Percentiles rank a stretch among this genome's conserved stretches.
Conservation (phyloP, 2,888 invertebrate species). For the Idaea aversata region DNA sequence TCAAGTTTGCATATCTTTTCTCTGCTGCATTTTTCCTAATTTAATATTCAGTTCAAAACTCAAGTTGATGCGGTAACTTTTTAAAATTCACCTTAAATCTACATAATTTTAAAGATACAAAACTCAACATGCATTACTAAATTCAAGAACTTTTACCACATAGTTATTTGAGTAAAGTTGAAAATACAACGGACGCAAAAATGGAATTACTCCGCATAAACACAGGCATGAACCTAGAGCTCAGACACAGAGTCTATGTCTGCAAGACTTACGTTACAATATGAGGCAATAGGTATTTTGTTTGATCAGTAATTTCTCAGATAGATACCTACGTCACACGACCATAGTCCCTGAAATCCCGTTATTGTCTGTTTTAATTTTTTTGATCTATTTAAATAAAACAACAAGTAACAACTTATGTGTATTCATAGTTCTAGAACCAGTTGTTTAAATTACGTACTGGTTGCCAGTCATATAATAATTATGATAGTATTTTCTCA, state of each 20-base stretch:
- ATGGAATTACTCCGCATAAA: slow-evolving; percentile 7
- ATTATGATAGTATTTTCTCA: too few species aligned
- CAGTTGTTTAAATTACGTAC: too few species aligned
- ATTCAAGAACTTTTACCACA: not conserved
- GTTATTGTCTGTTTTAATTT: too few species aligned
- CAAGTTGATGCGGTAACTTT: not conserved
- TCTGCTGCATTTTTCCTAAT: not conserved
- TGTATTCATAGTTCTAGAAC: too few species aligned
- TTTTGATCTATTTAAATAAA: too few species aligned
- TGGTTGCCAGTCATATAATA: too few species aligned
- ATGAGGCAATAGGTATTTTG: not conserved
- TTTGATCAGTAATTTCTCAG: too few species aligned
- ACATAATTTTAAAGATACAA: not conserved
- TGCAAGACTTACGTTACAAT: not conserved
- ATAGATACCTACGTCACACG: too few species aligned
- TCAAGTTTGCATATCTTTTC: not conserved
- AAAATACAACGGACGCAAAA: slow-evolving; percentile 20
- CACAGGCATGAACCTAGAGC: too few species aligned
- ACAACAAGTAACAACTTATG: too few species aligned
- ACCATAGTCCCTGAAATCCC: too few species aligned
- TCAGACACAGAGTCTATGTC: not conserved
- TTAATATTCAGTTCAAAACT: not conserved
- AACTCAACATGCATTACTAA: not conserved
- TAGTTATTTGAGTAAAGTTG: slow-evolving; percentile 27
- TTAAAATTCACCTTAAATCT: not conserved